A percentile compares a stretch with the other conserved stretches of the same genome.
Evolutionary conservation across 2,888 invertebrate genomes (phyloP).

Genomic region (Nipponacmea schrenckii): DNA sequence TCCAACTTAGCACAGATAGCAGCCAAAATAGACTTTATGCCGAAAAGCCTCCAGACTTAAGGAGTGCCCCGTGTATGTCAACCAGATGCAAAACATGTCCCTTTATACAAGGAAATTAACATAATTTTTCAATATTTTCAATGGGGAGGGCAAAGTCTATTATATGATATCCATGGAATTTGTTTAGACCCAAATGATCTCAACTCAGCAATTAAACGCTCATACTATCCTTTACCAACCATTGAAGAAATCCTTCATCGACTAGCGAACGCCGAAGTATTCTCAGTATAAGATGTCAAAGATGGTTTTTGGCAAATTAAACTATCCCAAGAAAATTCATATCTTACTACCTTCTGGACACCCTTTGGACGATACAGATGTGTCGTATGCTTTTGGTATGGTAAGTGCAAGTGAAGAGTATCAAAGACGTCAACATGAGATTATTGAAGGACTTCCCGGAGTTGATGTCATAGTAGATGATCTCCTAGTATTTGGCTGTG

Average conservation of each 20-base stretch:
- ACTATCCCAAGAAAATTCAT: constrained; percentile 9
- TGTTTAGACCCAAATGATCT: constrained; percentile 13
- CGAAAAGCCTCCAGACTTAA: no score
- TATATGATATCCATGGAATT: constrained; percentile 14
- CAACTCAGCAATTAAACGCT: constrained; percentile 2
- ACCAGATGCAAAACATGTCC: no score
- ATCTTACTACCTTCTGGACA: constrained; percentile 28
- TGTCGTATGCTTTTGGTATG: constrained; percentile 12
- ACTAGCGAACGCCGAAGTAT: constrained; percentile 21
- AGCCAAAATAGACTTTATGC: background rate
- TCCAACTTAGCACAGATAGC: background rate
- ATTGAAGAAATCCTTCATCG: constrained; percentile 6
- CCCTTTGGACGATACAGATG: constrained; percentile 23
- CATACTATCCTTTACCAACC: background rate
- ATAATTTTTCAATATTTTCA: no score
- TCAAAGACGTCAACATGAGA: no score
- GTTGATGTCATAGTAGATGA: constrained; percentile 3
- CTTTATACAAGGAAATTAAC: no score
- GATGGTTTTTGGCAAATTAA: constrained; percentile 23
- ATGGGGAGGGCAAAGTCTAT: background rate
- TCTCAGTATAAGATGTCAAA: constrained; percentile 20
- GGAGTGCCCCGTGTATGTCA: no score
- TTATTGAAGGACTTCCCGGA: constrained; percentile 8
- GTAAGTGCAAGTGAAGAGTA: constrained; percentile 15
- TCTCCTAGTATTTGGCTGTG: constrained; percentile 6